phyloP scores from a whole-genome alignment of 2,113 vertebrate genomes.

The Pongo abelii region DNA sequence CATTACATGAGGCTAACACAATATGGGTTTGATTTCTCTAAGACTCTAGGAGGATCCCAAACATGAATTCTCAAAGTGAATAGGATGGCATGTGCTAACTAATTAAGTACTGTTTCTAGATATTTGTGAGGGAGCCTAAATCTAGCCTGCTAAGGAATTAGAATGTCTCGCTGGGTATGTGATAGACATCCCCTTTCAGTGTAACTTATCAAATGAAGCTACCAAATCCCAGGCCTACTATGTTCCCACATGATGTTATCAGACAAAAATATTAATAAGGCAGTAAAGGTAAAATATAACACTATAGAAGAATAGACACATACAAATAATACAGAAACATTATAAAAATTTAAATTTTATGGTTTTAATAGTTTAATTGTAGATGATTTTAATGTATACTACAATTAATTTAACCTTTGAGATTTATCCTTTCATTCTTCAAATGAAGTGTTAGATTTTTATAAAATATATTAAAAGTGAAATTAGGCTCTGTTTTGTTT shows the following conservation, averaged over 20 bases:
- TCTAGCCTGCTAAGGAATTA: background rate
- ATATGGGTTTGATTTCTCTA: background rate
- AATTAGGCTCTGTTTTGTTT: background rate
- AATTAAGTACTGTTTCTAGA: background rate
- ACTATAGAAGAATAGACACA: background rate
- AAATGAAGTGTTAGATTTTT: background rate
- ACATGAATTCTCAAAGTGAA: background rate
- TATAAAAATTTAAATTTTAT: background rate
- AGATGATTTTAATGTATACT: background rate
- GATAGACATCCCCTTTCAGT: background rate
- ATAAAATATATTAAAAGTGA: background rate
- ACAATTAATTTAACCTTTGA: background rate
- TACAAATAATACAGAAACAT: background rate
- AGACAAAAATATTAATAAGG: background rate
- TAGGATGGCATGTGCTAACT: background rate
- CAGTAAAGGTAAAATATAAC: background rate
- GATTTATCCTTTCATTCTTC: background rate
- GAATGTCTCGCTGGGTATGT: background rate
- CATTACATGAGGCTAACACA: background rate
- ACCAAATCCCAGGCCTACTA: background rate
- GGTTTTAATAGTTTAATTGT: background rate
- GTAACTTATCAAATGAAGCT: background rate
- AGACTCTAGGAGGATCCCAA: background rate
- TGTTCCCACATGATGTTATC: background rate
- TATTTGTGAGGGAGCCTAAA: background rate